These are phyloP conservation scores for Drosophila demipolita DNA, from an alignment of 2,888 invertebrate genomes.

Conservation along the genomic window DNA sequence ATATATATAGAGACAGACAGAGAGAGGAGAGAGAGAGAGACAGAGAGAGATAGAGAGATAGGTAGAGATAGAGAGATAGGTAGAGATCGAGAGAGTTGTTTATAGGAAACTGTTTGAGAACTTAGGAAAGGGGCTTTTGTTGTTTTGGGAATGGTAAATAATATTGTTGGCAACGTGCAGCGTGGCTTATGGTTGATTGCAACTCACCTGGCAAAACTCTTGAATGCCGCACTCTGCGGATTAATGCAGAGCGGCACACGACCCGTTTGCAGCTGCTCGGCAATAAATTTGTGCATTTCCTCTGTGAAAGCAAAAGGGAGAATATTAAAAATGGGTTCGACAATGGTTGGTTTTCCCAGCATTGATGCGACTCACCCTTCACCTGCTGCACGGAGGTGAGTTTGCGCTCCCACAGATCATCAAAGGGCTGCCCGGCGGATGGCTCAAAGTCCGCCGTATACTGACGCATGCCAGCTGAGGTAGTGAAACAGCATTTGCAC, in stretches of 20 bases:
- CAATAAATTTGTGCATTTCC: conserved; percentile 99
- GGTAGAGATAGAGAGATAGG: conserved; percentile 4
- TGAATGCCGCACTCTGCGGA: conserved; percentile 99
- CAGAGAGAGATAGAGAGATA: conserved; percentile 1
- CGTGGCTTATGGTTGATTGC: conserved; percentile 12
- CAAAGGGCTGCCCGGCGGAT: conserved; percentile 94
- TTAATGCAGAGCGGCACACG: conserved; percentile 99
- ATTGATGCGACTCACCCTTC: conserved; percentile 89
- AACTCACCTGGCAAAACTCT: conserved; percentile 99
- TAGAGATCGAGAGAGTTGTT: conserved; percentile 9
- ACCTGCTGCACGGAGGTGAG: conserved; percentile 96
- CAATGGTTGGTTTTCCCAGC: background rate
- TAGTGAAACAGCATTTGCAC: conserved; percentile 98
- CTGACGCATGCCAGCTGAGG: conserved; percentile 91
- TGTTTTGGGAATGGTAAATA: conserved; percentile 6
- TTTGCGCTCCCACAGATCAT: conserved; percentile 98
- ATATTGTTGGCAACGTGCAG: conserved; percentile 32
- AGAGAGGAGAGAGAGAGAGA: conserved; percentile 6
- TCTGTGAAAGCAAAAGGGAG: conserved; percentile 87
- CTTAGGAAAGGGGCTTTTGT: background rate
- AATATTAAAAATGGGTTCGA: background rate
- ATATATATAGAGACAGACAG: conserved; percentile 15
- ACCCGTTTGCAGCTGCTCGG: conserved; percentile 97
- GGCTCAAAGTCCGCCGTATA: conserved; percentile 98
- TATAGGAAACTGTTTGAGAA: conserved; percentile 8